phyloP scores from a whole-genome alignment of 2,888 invertebrate genomes.

The Fabriciana adippe region DNA sequence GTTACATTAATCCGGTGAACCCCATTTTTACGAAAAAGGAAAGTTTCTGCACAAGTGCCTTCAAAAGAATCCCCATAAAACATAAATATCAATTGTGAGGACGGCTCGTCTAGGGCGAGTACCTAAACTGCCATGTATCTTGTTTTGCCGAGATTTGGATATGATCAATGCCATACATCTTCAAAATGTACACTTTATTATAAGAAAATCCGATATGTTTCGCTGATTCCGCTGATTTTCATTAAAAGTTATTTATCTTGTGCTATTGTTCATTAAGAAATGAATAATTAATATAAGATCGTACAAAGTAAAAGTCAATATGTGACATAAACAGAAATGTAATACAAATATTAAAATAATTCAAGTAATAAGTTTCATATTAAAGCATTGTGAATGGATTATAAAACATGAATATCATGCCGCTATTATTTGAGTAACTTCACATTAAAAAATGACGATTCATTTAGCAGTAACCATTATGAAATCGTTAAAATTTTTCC shows the following conservation, averaged over 20 bases:
- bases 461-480: slow-evolving; percentile 59
- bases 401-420: slow-evolving; percentile 34
- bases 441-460: slow-evolving; percentile 55
- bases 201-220: slow-evolving; percentile 6
- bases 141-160: slow-evolving; percentile 63
- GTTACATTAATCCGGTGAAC: slow-evolving; percentile 71
- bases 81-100: slow-evolving; percentile 74
- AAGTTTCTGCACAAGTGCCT: slow-evolving; percentile 72
- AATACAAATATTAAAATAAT: slow-evolving; percentile 9
- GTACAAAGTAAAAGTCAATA: background rate
- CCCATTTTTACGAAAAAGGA: slow-evolving; percentile 61
- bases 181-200: slow-evolving; percentile 15
- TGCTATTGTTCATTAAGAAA: too few relatives aligned
- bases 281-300: background rate
- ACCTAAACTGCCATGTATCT: slow-evolving; percentile 65
- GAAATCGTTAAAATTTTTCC: slow-evolving; percentile 65
- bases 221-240: background rate
- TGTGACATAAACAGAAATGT: background rate
- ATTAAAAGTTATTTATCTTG: background rate
- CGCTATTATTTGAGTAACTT: slow-evolving; percentile 33
- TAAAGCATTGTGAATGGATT: slow-evolving; percentile 22
- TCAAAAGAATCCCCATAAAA: slow-evolving; percentile 61
- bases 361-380: slow-evolving; percentile 17
- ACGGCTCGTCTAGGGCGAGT: slow-evolving; percentile 58
- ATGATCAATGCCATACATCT: slow-evolving; percentile 62